Evolutionary conservation across 1,140 invertebrate species (phyloP), one percentile per base, ranked within the genome.

Genomic region (Drosophila kohkoa): DNA sequence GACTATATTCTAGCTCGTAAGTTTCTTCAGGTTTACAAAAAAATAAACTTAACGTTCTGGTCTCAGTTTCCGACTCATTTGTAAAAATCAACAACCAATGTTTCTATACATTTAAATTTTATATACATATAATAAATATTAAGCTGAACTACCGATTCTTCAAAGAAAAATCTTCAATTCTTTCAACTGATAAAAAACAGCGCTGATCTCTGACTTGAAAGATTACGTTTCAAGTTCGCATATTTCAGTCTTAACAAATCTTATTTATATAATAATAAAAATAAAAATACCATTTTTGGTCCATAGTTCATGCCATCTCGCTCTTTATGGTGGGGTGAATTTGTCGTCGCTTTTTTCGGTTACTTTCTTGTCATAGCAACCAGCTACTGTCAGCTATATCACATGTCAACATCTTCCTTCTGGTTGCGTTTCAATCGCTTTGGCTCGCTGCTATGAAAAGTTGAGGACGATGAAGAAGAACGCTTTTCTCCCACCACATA

Each of bases 401-500:
- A 38, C 10, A 38, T 38, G 8, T 2, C 2, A 10, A 38, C 35
- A 38, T 38, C 35, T 38, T 38, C 8, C 35, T 1, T 32, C 5
- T 8, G 2, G 30, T 32, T 38, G 35, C 10, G 35, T 10, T 38
- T 38, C 35, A 38, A 7, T 11, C 35, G n/a, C 41, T 43, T 43
- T 13, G 41, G n/a, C 4, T 3, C 11, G 3, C 11, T 13, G n/a
- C 41, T 43, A 38, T 38, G 7, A 32, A 32, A 32, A 7, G 35
- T 8, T 10, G n/a, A 7, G n/a, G 41, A 6, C 10, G 35, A 38
- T 38, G 11, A 43, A 13, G 11, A 5, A n/a, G 38, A 41, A 7
- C 82, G 65, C 11, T 86, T 87, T 1, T 57, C 63, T 0, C 81
- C 77, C 15, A 65, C 58, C 70, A 86, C 32, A 13, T 35, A 41